Percentiles rank a stretch among this genome's conserved stretches.
Evolutionary conservation across 2,888 invertebrate genomes (phyloP).

Genomic region (Galerucella calmariensis): DNA sequence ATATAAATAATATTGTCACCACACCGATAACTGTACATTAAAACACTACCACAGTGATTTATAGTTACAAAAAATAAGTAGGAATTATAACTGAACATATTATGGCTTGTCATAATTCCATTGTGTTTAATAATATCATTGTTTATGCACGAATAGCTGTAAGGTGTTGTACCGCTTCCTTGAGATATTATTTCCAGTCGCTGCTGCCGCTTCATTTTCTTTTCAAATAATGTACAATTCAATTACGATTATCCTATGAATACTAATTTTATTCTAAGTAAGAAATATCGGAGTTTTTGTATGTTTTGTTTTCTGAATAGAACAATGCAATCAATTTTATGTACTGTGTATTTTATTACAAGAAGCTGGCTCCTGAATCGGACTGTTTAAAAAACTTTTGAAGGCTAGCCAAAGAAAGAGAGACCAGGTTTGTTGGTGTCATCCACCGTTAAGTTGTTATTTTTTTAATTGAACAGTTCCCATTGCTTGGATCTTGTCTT

Average conservation of each 20-base stretch:
- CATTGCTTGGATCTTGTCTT: no score
- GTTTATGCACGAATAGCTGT: not conserved
- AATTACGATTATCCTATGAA: not conserved
- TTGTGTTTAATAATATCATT: conserved; percentile 7
- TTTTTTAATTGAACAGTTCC: no score
- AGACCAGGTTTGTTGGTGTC: no score
- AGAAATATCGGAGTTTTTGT: not conserved
- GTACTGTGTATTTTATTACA: not conserved
- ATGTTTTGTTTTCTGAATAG: not conserved
- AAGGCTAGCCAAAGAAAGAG: no score
- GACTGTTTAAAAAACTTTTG: no score
- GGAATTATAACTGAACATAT: not conserved
- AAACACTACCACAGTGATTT: not conserved
- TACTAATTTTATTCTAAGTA: not conserved
- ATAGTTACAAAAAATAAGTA: conserved; percentile 1
- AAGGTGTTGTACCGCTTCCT: conserved; percentile 6
- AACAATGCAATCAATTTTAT: not conserved
- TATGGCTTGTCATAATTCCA: not conserved
- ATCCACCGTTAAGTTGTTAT: no score
- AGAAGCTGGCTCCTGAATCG: no score
- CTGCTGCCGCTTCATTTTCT: not conserved
- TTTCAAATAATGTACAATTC: conserved; percentile 1
- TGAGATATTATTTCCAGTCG: not conserved
- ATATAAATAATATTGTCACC: no score
- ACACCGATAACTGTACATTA: no score